Evolutionary conservation across 2,113 vertebrate genomes (phyloP).

Genomic region (Callocephalon fimbriatum): DNA sequence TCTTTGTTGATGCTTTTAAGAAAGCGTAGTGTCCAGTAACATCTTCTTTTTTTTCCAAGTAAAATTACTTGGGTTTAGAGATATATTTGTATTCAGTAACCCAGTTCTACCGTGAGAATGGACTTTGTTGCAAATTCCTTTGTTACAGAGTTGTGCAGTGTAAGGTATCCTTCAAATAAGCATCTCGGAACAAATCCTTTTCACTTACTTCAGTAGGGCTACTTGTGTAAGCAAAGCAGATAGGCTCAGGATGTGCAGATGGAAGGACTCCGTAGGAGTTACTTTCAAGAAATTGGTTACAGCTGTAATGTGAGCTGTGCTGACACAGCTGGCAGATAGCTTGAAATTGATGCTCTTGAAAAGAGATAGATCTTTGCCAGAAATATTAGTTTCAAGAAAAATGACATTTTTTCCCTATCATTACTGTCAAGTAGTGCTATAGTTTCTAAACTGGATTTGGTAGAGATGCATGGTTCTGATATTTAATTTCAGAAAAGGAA

Average conservation of each 20-base stretch:
- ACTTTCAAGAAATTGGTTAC: slow-evolving; percentile 29
- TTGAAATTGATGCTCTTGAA: slow-evolving; percentile 37
- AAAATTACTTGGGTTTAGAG: not conserved
- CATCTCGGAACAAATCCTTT: not conserved
- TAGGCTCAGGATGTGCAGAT: not conserved
- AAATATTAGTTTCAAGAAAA: slow-evolving; percentile 40
- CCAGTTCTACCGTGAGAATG: not conserved
- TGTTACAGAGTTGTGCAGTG: not conserved
- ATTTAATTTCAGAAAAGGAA: slow-evolving; percentile 21
- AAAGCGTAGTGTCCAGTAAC: not conserved
- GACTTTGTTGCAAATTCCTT: not conserved
- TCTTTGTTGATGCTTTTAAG: not conserved
- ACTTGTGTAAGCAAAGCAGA: not conserved
- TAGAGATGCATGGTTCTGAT: not conserved
- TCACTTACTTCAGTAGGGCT: not conserved
- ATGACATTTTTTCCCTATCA: slow-evolving; percentile 11
- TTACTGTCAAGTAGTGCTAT: not conserved
- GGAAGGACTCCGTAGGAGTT: slow-evolving; percentile 17
- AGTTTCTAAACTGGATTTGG: slow-evolving; percentile 25
- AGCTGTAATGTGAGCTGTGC: slow-evolving; percentile 9
- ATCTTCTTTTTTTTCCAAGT: not conserved
- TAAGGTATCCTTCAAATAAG: not conserved
- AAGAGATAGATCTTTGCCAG: slow-evolving; percentile 21
- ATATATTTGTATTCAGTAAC: not conserved
- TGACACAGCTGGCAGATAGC: slow-evolving; percentile 40